Evolutionary conservation across 2,113 vertebrate species (phyloP).

Genomic region (Calyptommatus sinebrachiatus): DNA sequence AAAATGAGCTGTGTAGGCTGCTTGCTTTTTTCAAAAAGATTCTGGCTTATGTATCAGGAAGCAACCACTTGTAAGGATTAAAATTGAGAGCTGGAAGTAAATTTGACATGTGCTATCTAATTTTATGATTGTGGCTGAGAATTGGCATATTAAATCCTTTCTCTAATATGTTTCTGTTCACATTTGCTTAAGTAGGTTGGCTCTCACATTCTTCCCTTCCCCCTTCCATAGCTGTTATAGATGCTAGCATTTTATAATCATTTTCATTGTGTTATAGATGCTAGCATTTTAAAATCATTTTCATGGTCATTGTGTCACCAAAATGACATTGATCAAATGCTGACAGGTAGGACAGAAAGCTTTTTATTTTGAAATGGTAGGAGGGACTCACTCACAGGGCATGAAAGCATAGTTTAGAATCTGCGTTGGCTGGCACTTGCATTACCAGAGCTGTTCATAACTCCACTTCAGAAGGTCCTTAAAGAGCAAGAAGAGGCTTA

Average conservation of each 20-base stretch:
- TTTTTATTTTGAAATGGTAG: constrained; percentile 59
- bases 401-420: constrained; percentile 42
- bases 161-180: not conserved
- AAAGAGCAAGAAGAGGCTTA: constrained; percentile 56
- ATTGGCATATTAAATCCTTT: not conserved
- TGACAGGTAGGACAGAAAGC: constrained; percentile 51
- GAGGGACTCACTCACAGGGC: constrained; percentile 34
- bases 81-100: constrained; percentile 28
- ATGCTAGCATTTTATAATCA: constrained; percentile 42
- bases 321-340: constrained; percentile 60
- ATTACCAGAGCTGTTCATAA: constrained; percentile 53
- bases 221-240: constrained; percentile 5
- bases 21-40: constrained; percentile 43
- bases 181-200: constrained; percentile 2
- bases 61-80: constrained; percentile 46
- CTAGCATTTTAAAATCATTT: constrained; percentile 46
- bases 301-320: constrained; percentile 39
- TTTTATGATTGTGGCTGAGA: constrained; percentile 22
- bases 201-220: not conserved
- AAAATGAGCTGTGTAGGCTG: constrained; percentile 52
- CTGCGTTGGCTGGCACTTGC: constrained; percentile 47
- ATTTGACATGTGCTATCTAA: not conserved
- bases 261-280: constrained; percentile 36
- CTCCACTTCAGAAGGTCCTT: constrained; percentile 55
- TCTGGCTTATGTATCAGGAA: constrained; percentile 18